Percentiles rank a stretch among this genome's conserved stretches.
Conservation (phyloP, 2,797 vertebrate species). For the Myotis vivesi region DNA sequence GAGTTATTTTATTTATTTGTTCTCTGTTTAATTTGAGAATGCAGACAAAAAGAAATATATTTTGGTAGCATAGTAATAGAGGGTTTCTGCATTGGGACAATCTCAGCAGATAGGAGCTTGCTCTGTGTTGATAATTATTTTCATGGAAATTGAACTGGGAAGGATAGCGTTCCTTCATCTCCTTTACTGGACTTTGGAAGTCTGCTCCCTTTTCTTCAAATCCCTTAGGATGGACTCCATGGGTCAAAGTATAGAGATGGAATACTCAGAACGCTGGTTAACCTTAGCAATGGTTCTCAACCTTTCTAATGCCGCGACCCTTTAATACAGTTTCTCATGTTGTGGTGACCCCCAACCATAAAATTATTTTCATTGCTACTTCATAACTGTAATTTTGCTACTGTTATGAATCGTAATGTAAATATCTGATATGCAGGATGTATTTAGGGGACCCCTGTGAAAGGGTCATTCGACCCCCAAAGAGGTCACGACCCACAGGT, state of each 20-base stretch:
- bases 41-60: not conserved
- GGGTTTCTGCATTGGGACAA: not conserved
- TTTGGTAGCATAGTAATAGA: constrained; percentile 14
- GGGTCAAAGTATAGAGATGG: not conserved
- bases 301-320: too few relatives aligned
- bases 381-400: too few relatives aligned
- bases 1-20: not conserved
- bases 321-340: too few relatives aligned
- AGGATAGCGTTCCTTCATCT: not conserved
- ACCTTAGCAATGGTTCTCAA: too few relatives aligned
- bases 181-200: not conserved
- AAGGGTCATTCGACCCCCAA: too few relatives aligned
- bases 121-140: constrained; percentile 16
- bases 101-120: not conserved
- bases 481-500: too few relatives aligned
- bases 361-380: too few relatives aligned
- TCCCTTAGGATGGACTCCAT: not conserved
- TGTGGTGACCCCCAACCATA: too few relatives aligned
- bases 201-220: not conserved
- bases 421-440: too few relatives aligned
- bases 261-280: not conserved
- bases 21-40: not conserved
- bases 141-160: not conserved
- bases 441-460: too few relatives aligned
- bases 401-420: too few relatives aligned